These are phyloP conservation scores for Colistium nudipinnis DNA, from an alignment of 2,113 vertebrate species.

Conservation along the genomic window DNA sequence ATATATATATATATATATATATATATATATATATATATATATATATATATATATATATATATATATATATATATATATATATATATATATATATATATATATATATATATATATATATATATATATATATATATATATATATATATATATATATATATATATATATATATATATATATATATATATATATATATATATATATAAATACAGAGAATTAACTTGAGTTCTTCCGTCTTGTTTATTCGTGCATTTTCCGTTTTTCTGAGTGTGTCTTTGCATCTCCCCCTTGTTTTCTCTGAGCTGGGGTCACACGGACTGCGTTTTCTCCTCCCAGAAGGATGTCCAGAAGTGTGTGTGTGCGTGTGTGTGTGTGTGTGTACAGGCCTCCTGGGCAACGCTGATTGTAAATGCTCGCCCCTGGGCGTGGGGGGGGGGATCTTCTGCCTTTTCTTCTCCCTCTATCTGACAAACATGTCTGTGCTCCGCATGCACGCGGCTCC, in stretches of 20 bases:
- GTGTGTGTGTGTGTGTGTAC: constrained; percentile 32
- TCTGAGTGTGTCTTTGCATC: not conserved
- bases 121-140: too few relatives aligned
- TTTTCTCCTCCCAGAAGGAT: constrained; percentile 40
- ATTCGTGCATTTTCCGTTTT: not conserved
- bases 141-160: too few relatives aligned
- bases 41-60: too few relatives aligned
- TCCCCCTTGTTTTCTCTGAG: constrained; percentile 28
- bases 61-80: too few relatives aligned
- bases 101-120: too few relatives aligned
- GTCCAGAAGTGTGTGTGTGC: constrained; percentile 37
- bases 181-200: too few relatives aligned
- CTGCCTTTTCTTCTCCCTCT: constrained; percentile 41
- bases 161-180: too few relatives aligned
- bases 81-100: too few relatives aligned
- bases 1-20: too few relatives aligned
- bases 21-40: too few relatives aligned
- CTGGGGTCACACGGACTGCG: constrained; percentile 62
- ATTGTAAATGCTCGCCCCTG: constrained; percentile 65
- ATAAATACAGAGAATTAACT: too few relatives aligned
- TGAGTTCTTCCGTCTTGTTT: not conserved
- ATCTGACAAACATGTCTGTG: constrained; percentile 43
- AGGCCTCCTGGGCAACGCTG: constrained; percentile 48
- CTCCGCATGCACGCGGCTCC: constrained; percentile 55
- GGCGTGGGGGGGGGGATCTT: constrained; percentile 43